Evolutionary conservation across 2,113 vertebrate genomes (phyloP), one percentile per base, ranked within the genome.

Genomic region (Melozone crissalis): DNA sequence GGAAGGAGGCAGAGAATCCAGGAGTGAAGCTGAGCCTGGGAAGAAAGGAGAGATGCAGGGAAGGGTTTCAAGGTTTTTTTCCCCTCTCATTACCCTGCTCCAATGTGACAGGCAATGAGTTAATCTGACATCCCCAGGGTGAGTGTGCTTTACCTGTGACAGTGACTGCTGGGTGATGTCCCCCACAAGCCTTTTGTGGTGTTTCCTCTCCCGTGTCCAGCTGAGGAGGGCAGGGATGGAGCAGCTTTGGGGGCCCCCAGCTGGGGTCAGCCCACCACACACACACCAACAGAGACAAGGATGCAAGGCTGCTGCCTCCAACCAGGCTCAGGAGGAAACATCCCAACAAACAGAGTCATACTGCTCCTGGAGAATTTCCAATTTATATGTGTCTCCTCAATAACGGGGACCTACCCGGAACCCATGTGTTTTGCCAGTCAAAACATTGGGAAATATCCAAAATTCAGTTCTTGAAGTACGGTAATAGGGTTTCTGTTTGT

Each of bases 371-470:
- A 90, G 85, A 79, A 44, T 43, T 73, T 83, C 82, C 84, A 83
- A 3, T 76, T 94, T 80, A 19, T 72, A 11, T 44, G 35, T 67
- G 33, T 85, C 71, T 87, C 78, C 83, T 85, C 75, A 63, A 49
- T 80, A 73, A 65, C 0, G 2, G 30, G 72, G 67, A 79, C 71
- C 43, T 90, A 89, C 16, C 24, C 77, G 74, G 58, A 83, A 79
- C 67, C 67, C 71, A 52, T 83, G 78, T 80, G 67, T 39, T 95
- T 79, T 90, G 84, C 55, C 69, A 95, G 91, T 94, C 84, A 95
- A 94, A 95, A 93, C 55, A 95, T 21, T 94, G 75, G 84, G 84
- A 85, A 90, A 93, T 66, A 90, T 54, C 82, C 94, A 94, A 95
- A 93, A 90, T 79, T 74, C 27, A 74, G 43, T 59, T 91, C 4